These are phyloP conservation scores for Andinoacara biseriatus DNA, from an alignment of 2,113 vertebrate genomes.

Conservation along the genomic window DNA sequence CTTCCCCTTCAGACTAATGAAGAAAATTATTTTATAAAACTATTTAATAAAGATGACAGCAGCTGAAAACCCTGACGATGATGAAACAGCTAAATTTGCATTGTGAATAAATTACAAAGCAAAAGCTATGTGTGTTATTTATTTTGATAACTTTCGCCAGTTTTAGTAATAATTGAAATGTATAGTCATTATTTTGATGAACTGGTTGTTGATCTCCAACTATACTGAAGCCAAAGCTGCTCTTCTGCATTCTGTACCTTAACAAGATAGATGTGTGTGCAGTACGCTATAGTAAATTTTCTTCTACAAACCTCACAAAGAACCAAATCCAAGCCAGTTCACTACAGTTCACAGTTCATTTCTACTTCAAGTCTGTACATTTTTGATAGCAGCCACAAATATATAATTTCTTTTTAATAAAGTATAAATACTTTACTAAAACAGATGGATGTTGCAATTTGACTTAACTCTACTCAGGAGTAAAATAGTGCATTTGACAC, in stretches of 20 bases:
- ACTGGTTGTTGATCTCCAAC: not conserved
- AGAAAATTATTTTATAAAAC: not conserved
- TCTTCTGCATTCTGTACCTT: not conserved
- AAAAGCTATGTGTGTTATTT: not conserved
- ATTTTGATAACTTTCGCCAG: not conserved
- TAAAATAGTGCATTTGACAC: not conserved
- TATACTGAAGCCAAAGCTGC: not conserved
- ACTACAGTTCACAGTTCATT: too few relatives aligned
- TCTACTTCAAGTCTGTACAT: not conserved
- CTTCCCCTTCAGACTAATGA: not conserved
- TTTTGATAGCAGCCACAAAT: not conserved
- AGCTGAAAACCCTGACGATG: accelerated
- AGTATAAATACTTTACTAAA: not conserved
- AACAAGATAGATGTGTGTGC: accelerated
- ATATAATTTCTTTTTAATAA: not conserved
- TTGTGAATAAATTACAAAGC: not conserved
- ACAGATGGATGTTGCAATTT: not conserved
- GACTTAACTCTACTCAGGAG: not conserved
- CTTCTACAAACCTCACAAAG: not conserved
- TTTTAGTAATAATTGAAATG: not conserved
- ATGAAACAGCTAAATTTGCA: not conserved
- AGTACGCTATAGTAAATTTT: not conserved
- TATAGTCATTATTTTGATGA: not conserved
- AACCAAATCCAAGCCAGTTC: not conserved
- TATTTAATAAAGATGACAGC: not conserved